phyloP scores from a whole-genome alignment of 1,140 invertebrate genomes.

The Lycorma delicatula region DNA sequence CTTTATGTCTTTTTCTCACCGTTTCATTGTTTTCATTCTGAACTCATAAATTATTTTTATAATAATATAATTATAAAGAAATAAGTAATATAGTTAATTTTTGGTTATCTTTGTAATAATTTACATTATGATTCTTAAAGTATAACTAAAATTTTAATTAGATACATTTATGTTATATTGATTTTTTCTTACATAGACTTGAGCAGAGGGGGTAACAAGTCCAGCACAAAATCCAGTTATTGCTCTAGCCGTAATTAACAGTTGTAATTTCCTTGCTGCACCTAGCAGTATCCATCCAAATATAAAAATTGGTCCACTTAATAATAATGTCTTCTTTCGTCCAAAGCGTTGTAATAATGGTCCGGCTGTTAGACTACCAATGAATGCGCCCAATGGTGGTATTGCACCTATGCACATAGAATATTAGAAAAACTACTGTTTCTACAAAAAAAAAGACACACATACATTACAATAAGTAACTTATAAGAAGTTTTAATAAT shows the following conservation, averaged over 20 bases:
- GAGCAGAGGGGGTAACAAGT: constrained; percentile 47
- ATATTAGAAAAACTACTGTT: not conserved
- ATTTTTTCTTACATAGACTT: constrained; percentile 49
- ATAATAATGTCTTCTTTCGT: constrained; percentile 38
- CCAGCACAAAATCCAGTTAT: constrained; percentile 51
- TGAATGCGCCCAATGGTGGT: constrained; percentile 44
- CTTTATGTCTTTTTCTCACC: no score
- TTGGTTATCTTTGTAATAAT: no score
- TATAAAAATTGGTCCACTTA: constrained; percentile 44
- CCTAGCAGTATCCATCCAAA: constrained; percentile 45
- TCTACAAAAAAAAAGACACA: no score
- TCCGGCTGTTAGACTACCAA: constrained; percentile 42
- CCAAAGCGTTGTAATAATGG: constrained; percentile 42
- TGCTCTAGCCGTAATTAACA: constrained; percentile 46
- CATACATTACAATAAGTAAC: not conserved
- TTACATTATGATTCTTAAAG: no score
- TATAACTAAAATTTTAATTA: no score
- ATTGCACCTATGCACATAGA: constrained; percentile 43
- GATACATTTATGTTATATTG: not conserved
- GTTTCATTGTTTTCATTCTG: no score
- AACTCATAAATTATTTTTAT: no score
- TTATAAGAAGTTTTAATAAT: not conserved
- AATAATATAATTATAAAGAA: no score
- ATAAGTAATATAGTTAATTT: no score
- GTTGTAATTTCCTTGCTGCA: constrained; percentile 34